Evolutionary conservation across 35 echinoderm and acorn worm genomes (phyloP).

Genomic region (Patiria miniata): DNA sequence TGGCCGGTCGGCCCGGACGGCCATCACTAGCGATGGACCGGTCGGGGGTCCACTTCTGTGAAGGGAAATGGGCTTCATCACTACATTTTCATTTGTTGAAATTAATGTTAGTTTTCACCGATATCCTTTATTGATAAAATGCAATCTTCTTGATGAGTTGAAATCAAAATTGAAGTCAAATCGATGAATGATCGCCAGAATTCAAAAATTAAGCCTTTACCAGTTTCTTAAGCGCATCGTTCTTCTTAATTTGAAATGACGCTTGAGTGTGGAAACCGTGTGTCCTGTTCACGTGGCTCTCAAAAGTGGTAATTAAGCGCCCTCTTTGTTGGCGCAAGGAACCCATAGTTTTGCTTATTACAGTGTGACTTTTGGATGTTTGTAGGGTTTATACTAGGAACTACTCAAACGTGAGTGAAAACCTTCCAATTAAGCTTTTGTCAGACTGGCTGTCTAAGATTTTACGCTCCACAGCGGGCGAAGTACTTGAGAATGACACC

Average conservation of each 20-base stretch:
- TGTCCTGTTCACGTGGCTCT: too few relatives aligned
- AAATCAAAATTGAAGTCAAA: not conserved
- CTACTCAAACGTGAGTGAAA: not conserved
- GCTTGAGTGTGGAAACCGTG: too few relatives aligned
- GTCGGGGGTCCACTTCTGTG: not conserved
- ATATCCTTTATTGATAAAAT: too few relatives aligned
- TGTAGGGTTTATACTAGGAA: not conserved
- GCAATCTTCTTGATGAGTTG: too few relatives aligned
- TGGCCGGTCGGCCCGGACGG: not conserved
- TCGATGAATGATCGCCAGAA: not conserved
- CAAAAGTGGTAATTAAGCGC: too few relatives aligned
- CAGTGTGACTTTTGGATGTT: not conserved
- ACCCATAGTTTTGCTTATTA: too few relatives aligned
- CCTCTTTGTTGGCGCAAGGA: too few relatives aligned
- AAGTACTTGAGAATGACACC: conserved; percentile 21
- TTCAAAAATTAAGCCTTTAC: too few relatives aligned
- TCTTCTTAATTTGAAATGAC: too few relatives aligned
- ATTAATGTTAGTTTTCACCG: not conserved
- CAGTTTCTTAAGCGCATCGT: too few relatives aligned
- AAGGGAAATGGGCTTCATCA: not conserved
- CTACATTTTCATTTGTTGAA: not conserved
- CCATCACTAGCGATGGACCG: not conserved
- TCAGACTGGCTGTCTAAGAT: not conserved
- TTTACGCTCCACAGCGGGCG: not conserved
- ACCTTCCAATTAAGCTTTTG: not conserved